Percentiles rank a stretch among this genome's conserved stretches.
These are phyloP conservation scores for Corvus hawaiiensis DNA, from an alignment of 2,113 vertebrate genomes.

Conservation along the genomic window DNA sequence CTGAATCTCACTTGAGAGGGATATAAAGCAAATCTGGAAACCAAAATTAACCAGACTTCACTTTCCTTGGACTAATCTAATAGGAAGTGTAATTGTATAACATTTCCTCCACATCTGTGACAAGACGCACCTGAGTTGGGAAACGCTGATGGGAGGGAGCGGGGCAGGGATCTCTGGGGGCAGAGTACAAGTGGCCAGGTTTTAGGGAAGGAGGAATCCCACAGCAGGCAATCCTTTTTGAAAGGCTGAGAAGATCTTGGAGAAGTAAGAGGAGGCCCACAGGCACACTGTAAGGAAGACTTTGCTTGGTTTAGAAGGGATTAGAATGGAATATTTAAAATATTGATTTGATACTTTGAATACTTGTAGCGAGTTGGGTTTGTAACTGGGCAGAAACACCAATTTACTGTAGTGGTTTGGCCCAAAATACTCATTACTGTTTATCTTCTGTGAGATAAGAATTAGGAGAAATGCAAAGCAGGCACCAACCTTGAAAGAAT, in stretches of 20 bases:
- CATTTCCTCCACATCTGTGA: conserved; percentile 37
- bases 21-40: conserved; percentile 58
- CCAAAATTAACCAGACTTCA: conserved; percentile 42
- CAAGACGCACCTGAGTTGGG: neutral
- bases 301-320: neutral
- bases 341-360: neutral
- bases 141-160: neutral
- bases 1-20: conserved; percentile 18
- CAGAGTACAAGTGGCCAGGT: neutral
- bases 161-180: neutral
- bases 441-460: too few relatives aligned
- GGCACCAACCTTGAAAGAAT: too few relatives aligned
- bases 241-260: neutral
- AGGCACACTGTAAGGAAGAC: neutral
- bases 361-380: too few relatives aligned
- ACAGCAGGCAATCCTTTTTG: neutral
- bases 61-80: conserved; percentile 52
- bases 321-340: neutral
- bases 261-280: neutral
- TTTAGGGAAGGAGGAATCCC: neutral
- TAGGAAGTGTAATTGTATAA: conserved; percentile 46
- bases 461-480: too few relatives aligned
- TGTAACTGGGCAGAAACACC: too few relatives aligned
- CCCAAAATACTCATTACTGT: too few relatives aligned
- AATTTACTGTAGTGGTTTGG: too few relatives aligned